Base-by-base conservation (phyloP, 2,113 vertebrate genomes). In the Hassar affinis region DNA sequence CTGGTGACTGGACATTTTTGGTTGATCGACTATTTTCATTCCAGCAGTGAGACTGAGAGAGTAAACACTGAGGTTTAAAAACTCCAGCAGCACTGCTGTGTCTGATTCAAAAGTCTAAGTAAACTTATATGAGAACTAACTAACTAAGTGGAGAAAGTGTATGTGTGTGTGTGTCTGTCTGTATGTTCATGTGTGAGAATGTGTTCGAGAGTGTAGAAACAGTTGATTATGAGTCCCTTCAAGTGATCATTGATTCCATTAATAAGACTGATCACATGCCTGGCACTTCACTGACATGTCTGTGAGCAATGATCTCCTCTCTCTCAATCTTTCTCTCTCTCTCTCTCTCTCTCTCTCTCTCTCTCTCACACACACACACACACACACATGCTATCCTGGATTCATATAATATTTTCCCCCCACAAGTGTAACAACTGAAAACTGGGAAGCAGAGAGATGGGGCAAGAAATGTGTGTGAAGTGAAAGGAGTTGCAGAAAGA, bases 241-340 rank as follows among this genome's bases (percentile, higher is more conserved):
- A 97, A 95, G 95, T 98, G 98, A 99, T 99, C 97, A 99, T 99
- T 99, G 98, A 96, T 98, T 99, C 98, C 97, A 99, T 99, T 99
- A 99, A 98, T 97, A 98, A 97, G 96, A 99, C 94, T 94, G 95
- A 98, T 99, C 97, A 94, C 93, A 94, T 93, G 93, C 93, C 96
- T 97, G 96, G 96, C 96, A 97, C 94, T 93, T 93, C 93, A 93
- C 94, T 94, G 96, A 97, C 96, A 97, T 86, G 84, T 88, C 93
- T 94, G 94, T 98, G 97, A 99, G 95, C 96, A 96, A 99, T 98
- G 96, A 97, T 96, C 93, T 88, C 69, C 86, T 93, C 94, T 62
- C 78, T 12, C 54, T 8, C 51, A 14, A 68, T 33, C 69, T 66
- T 71, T 22, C 78, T 62, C 78, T 11, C 52, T 11, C 49, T 22